Conservation (phyloP, 2,888 invertebrate genomes). For the Bombylius discolor region DNA sequence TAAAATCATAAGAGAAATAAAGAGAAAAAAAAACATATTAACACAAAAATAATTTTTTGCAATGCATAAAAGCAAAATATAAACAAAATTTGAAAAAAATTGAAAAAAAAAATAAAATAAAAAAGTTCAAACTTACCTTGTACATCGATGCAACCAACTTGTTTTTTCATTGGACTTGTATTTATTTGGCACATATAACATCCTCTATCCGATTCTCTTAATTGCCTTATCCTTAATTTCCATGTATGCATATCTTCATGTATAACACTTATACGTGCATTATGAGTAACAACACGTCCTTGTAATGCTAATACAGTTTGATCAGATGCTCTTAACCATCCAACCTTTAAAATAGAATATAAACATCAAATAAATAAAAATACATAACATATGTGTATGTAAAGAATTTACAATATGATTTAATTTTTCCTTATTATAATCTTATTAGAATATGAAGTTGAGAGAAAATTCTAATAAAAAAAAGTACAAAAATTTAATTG, state of each 20-base stretch:
- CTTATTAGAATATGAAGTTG: too few relatives aligned
- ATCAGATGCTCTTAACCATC: conserved; percentile 80
- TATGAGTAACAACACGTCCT: conserved; percentile 71
- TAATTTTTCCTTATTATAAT: not conserved
- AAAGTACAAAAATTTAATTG: too few relatives aligned
- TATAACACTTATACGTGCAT: conserved; percentile 66
- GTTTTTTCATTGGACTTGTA: conserved; percentile 74
- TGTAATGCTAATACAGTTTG: conserved; percentile 81
- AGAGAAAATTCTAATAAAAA: too few relatives aligned
- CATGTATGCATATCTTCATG: conserved; percentile 73
- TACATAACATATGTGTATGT: not conserved
- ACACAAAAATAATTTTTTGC: too few relatives aligned
- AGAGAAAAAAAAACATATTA: too few relatives aligned
- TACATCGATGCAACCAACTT: conserved; percentile 77
- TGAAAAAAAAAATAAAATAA: too few relatives aligned
- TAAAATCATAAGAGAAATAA: too few relatives aligned
- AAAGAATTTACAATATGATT: not conserved
- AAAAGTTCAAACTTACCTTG: conserved; percentile 45
- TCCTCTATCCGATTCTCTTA: conserved; percentile 69
- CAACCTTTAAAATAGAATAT: conserved; percentile 48
- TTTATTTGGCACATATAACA: conserved; percentile 92
- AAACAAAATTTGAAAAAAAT: too few relatives aligned
- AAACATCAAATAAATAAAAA: not conserved
- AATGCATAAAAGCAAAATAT: too few relatives aligned
- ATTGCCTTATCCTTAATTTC: conserved; percentile 71